Evolutionary conservation across 1,140 invertebrate genomes (phyloP).

Genomic region (Diorhabda carinulata): DNA sequence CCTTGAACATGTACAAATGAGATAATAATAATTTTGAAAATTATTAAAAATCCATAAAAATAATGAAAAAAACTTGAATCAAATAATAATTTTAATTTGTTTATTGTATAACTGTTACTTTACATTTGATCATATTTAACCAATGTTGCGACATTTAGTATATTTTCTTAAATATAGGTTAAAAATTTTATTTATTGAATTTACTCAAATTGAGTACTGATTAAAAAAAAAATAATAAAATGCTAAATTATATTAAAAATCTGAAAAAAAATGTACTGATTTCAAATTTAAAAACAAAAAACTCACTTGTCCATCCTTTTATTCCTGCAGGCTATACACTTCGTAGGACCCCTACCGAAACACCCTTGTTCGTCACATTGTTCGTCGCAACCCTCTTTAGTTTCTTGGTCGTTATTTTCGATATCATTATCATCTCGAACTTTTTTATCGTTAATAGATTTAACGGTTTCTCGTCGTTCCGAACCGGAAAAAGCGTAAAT

Average conservation of each 20-base stretch:
- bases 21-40: too few relatives aligned
- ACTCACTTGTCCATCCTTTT: constrained; percentile 75
- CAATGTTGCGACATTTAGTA: too few relatives aligned
- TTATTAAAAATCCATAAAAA: too few relatives aligned
- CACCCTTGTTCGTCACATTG: constrained; percentile 79
- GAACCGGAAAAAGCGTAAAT: constrained; percentile 66
- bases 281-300: background rate
- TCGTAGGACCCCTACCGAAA: constrained; percentile 74
- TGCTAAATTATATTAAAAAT: background rate
- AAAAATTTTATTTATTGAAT: too few relatives aligned
- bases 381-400: constrained; percentile 73
- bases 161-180: too few relatives aligned
- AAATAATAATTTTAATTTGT: too few relatives aligned
- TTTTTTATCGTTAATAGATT: constrained; percentile 59
- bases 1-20: too few relatives aligned
- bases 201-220: too few relatives aligned
- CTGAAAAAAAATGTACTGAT: background rate
- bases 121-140: too few relatives aligned
- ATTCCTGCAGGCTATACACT: constrained; percentile 75
- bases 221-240: too few relatives aligned
- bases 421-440: constrained; percentile 41
- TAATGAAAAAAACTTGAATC: too few relatives aligned
- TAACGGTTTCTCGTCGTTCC: constrained; percentile 63
- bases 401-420: constrained; percentile 55
- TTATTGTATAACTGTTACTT: too few relatives aligned